Evolutionary conservation across 2,113 vertebrate genomes (phyloP).

Genomic region (Bagarius yarrelli): DNA sequence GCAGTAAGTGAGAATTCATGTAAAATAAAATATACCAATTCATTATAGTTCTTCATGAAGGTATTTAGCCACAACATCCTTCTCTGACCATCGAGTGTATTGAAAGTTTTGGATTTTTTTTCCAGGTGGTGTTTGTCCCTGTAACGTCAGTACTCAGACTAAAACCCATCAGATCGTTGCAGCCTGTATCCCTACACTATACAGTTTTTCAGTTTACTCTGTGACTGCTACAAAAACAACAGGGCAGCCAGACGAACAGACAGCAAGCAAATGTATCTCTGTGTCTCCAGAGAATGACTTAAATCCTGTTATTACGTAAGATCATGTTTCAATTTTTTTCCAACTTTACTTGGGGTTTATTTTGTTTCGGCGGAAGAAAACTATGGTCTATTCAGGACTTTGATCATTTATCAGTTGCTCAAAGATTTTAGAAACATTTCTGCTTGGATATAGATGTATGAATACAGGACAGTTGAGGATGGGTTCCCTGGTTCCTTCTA

Average conservation of each 20-base stretch:
- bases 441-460: too few relatives aligned
- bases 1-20: conserved; percentile 61
- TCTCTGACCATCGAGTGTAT: conserved; percentile 1
- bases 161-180: conserved; percentile 54
- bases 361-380: too few relatives aligned
- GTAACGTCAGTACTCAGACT: conserved; percentile 46
- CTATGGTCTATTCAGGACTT: too few relatives aligned
- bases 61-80: too few relatives aligned
- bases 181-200: conserved; percentile 66
- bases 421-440: too few relatives aligned
- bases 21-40: neutral
- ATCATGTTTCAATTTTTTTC: neutral
- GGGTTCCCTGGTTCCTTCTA: too few relatives aligned
- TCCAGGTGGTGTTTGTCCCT: conserved; percentile 64
- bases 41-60: too few relatives aligned
- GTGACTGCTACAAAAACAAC: conserved; percentile 51
- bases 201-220: conserved; percentile 59
- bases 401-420: too few relatives aligned
- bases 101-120: conserved; percentile 7
- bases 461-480: too few relatives aligned
- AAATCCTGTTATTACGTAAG: conserved; percentile 65
- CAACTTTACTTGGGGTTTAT: too few relatives aligned
- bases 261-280: conserved; percentile 63
- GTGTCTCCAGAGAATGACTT: conserved; percentile 59
- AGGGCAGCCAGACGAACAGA: conserved; percentile 9